A percentile compares a stretch with the other conserved stretches of the same genome.
Conservation (phyloP, 2,113 vertebrate species). For the Martes martes region DNA sequence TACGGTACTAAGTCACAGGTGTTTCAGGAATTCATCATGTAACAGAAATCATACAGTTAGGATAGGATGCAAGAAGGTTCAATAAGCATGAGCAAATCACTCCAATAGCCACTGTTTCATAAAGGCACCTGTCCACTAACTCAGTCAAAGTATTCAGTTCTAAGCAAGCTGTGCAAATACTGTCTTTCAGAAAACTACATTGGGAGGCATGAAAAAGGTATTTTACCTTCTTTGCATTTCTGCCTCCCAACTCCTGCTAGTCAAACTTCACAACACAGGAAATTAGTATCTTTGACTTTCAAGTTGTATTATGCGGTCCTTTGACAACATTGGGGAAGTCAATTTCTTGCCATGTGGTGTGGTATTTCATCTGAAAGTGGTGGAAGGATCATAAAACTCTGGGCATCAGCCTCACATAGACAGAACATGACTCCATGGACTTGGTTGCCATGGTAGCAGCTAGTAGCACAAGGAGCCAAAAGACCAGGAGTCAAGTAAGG, state of each 20-base stretch:
- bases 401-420: background rate
- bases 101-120: background rate
- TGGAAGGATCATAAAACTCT: background rate
- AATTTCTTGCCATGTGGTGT: background rate
- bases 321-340: background rate
- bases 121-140: background rate
- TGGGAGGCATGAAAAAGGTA: background rate
- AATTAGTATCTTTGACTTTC: background rate
- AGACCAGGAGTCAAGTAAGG: background rate
- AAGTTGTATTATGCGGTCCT: background rate
- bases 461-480: background rate
- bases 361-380: background rate
- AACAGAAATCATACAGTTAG: background rate
- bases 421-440: background rate
- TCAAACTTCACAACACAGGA: background rate
- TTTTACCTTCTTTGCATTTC: background rate
- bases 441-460: background rate
- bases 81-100: background rate
- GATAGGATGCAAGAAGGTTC: background rate
- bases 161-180: background rate
- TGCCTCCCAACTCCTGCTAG: background rate
- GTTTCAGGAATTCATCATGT: background rate
- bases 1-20: background rate
- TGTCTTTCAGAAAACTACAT: background rate
- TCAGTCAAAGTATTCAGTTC: background rate